Evolutionary conservation across 1,140 invertebrate genomes (phyloP), one percentile per base, ranked within the genome.

Genomic region (Centruroides sculpturatus): DNA sequence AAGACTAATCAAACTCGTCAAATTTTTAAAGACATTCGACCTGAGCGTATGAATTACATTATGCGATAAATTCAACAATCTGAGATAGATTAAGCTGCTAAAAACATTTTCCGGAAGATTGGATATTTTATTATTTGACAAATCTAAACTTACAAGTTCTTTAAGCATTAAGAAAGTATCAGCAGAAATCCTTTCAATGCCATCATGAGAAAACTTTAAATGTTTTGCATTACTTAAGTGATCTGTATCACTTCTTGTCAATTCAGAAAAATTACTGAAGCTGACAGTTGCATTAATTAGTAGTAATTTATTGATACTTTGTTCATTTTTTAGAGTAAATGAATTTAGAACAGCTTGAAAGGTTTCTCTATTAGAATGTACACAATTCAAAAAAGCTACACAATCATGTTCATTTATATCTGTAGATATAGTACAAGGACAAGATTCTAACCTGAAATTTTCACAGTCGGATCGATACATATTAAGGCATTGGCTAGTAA

Each of bases 71-170:
- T 41, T 41, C 8, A 41, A 41, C 0, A 41, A 5, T 41, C 8
- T 41, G 8, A 41, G 41, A 41, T 41, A 6, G 5, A 41, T 41
- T 41, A 41, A 8, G 8, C 8, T 41, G 5, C 8, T 41, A 41
- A 41, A 41, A 23, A 23, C 23, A 23, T 23, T 23, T 8, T 41
- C 5, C 8, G 41, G 41, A 5, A 41, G 8, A 5, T 41, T 0
- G 41, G 47, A 12, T 7, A 63, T 48, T 36, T 63, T 50, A 47
- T 63, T 63, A 13, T 41, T 10, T 11, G 62, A 63, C 4, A 63
- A 23, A 63, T 63, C 62, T 47, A 63, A 50, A 47, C 47, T 46
- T 12, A 35, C 10, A 47, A 63, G 55, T 41, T 59, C 50, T 41
- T 47, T n/a, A 3, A 63, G 46, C 34, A 59, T 46, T 36, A 47